phyloP scores from a whole-genome alignment of 2,797 vertebrate genomes.

The Agapornis canus region DNA sequence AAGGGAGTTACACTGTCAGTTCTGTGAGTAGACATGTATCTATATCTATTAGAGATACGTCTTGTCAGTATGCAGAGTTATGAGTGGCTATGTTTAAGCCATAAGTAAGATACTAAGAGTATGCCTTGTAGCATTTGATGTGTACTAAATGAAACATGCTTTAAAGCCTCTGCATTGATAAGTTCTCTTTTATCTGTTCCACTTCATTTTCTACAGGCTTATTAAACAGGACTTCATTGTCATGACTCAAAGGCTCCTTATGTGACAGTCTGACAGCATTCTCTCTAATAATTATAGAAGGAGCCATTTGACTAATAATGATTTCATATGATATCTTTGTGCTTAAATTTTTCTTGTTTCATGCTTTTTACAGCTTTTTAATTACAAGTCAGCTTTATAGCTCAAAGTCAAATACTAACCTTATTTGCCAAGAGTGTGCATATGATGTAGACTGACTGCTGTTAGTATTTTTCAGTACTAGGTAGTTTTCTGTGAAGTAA shows the following conservation, averaged over 20 bases:
- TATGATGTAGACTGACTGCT: not conserved
- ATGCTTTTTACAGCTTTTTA: not conserved
- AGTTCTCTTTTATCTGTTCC: not conserved
- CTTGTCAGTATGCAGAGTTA: not conserved
- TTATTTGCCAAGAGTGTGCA: not conserved
- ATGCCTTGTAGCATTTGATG: not conserved
- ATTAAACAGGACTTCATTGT: not conserved
- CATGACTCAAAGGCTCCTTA: not conserved
- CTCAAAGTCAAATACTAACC: not conserved
- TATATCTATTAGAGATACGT: not conserved
- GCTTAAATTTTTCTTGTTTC: not conserved
- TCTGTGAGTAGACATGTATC: not conserved
- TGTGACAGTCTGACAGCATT: not conserved
- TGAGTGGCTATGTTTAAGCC: not conserved
- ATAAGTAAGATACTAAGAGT: no score
- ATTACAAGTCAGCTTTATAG: not conserved
- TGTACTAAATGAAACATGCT: not conserved
- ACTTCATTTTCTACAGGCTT: not conserved
- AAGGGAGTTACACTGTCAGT: constrained; percentile 59
- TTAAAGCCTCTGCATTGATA: not conserved
- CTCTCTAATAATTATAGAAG: not conserved
- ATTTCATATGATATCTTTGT: not conserved
- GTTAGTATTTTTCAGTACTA: not conserved
- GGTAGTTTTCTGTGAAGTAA: not conserved
- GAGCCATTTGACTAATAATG: not conserved